phyloP scores from a whole-genome alignment of 2,797 vertebrate genomes.

The Tapera naevia region DNA sequence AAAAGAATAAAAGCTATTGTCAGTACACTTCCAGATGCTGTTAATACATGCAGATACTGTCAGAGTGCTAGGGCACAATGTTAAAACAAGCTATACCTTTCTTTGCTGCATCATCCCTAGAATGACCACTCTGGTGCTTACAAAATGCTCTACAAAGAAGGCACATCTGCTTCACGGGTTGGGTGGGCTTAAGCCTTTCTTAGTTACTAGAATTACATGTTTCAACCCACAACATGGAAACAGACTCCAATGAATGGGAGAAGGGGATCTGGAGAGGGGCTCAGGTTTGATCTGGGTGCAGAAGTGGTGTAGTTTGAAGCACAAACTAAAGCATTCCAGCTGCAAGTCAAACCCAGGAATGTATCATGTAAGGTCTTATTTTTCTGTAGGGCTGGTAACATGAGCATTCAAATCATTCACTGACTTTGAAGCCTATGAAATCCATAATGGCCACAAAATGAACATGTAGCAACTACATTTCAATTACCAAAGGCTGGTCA shows the following conservation, averaged over 20 bases:
- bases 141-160: not conserved
- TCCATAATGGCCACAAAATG: constrained; percentile 40
- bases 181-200: constrained; percentile 5
- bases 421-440: constrained; percentile 65
- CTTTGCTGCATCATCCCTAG: not conserved
- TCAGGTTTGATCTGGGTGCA: constrained; percentile 30
- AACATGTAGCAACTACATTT: constrained; percentile 44
- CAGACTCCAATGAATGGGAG: not conserved
- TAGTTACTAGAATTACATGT: constrained; percentile 31
- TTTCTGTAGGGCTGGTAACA: constrained; percentile 53
- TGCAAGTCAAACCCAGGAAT: constrained; percentile 51
- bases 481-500: constrained; percentile 48
- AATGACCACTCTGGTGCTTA: rapidly evolving
- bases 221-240: constrained; percentile 21
- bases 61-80: not conserved
- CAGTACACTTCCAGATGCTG: not conserved
- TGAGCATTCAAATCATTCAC: constrained; percentile 14
- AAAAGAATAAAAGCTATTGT: not conserved
- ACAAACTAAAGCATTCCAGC: constrained; percentile 49
- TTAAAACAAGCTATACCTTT: not conserved
- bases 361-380: constrained; percentile 7
- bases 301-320: constrained; percentile 21
- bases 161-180: not conserved
- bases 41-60: not conserved
- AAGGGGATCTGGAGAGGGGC: constrained; percentile 12